phyloP scores from a whole-genome alignment of 2,113 vertebrate species.

The Saimiri boliviensis region DNA sequence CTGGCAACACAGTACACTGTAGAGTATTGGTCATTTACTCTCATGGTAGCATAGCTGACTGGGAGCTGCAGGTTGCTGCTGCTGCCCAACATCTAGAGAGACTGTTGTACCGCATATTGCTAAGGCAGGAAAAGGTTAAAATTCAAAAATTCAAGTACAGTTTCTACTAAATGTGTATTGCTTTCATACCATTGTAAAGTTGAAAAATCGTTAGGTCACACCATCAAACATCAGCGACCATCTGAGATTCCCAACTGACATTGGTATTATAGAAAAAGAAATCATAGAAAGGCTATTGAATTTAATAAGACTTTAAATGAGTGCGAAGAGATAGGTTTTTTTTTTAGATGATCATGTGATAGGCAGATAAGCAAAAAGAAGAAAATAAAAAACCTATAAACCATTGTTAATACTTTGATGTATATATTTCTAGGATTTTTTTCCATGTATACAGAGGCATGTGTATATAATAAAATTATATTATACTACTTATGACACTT shows the following conservation, averaged over 20 bases:
- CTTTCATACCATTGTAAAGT: not conserved
- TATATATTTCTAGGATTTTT: conserved; percentile 18
- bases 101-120: not conserved
- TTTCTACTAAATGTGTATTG: not conserved
- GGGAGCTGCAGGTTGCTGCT: not conserved
- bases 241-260: not conserved
- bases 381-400: not conserved
- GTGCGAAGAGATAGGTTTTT: not conserved
- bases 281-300: conserved; percentile 21
- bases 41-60: not conserved
- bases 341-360: not conserved
- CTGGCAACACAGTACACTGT: not conserved
- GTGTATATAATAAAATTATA: not conserved
- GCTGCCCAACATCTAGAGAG: not conserved
- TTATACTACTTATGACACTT: not conserved
- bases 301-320: conserved; percentile 17
- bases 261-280: not conserved
- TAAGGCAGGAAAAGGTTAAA: not conserved
- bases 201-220: not conserved
- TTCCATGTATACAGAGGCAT: not conserved
- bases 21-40: not conserved
- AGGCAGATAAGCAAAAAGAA: not conserved
- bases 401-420: not conserved
- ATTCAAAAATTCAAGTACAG: not conserved
- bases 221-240: not conserved